A percentile compares a stretch with the other conserved stretches of the same genome.
phyloP scores from a whole-genome alignment of 2,113 vertebrate species.

The Tyto alba region DNA sequence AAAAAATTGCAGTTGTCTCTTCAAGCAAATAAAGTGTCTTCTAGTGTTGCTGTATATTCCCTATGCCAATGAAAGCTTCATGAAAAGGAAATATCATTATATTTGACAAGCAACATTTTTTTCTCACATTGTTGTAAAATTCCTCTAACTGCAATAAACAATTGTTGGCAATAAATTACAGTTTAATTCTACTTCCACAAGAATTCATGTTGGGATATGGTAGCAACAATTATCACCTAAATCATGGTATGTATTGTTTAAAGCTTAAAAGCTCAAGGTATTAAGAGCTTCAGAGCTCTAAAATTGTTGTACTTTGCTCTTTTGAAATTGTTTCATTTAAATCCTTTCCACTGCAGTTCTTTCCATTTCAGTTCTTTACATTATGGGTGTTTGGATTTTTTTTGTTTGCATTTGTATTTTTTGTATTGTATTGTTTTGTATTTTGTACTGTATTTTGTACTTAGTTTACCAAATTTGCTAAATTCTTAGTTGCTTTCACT shows the following conservation, averaged over 20 bases:
- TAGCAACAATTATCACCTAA: not conserved
- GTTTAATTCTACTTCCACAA: not conserved
- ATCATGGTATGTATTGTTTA: not conserved
- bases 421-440: not conserved
- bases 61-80: not conserved
- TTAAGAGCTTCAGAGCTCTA: not conserved
- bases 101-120: not conserved
- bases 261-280: not conserved
- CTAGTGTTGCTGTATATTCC: not conserved
- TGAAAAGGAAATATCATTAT: not conserved
- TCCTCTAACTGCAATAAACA: not conserved
- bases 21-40: not conserved
- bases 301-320: not conserved
- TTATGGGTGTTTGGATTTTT: no score
- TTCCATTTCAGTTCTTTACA: not conserved
- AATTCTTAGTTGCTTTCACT: not conserved
- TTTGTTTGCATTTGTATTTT: not conserved
- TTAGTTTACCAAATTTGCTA: not conserved
- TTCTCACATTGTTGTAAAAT: not conserved
- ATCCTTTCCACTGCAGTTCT: not conserved
- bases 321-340: not conserved
- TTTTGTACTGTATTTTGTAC: not conserved
- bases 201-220: not conserved
- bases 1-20: not conserved
- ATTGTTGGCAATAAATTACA: not conserved